Base-by-base conservation (phyloP, 2,113 vertebrate species). In the Anolis sagrei region DNA sequence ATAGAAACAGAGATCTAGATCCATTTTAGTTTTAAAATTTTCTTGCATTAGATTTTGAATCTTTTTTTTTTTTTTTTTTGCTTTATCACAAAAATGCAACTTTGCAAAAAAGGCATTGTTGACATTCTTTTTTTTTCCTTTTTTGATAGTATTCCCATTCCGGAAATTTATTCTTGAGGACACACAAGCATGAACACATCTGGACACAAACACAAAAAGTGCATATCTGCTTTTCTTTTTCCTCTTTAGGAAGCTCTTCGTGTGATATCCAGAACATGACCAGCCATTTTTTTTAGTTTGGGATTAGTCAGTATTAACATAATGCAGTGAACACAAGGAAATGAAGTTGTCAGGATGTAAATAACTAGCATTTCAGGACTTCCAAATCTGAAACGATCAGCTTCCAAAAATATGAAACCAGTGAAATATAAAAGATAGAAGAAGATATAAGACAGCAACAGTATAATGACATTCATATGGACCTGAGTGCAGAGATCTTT, bases 221-320 rank as follows among this genome's bases (percentile, higher is more conserved):
- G 54, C 21, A 64, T 44, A 5, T 44, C 6, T 18, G 11, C 25
- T n/a, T 25, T 4, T 11, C 1, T 51, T 44, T 49, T n/a, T 10
- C 29, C 61, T 44, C 25, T 7, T 64, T 79, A 66, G 4, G 13
- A 64, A 16, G 78, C 5, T 29, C 25, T 44, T 44, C 2, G 36
- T 29, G 58, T 44, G 36, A 79, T 39, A 2, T 64, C 39, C 27
- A 79, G 61, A 27, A 79, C 16, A 21, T 7, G 78, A 23, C 1
- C 36, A 8, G 11, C 36, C 61, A 64, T 4, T 4, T 39, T 74
- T 48, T 61, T 76, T 36, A 93, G 86, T 44, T 64, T 91, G 66
- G 81, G 79, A 66, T 87, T 90, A 82, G 73, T 89, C 27, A 79
- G 66, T 69, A 93, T 92, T 29, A 93, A 73, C 32, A 91, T 9